Evolutionary conservation across 2,888 invertebrate genomes (phyloP).

Genomic region (Ormia ochracea): DNA sequence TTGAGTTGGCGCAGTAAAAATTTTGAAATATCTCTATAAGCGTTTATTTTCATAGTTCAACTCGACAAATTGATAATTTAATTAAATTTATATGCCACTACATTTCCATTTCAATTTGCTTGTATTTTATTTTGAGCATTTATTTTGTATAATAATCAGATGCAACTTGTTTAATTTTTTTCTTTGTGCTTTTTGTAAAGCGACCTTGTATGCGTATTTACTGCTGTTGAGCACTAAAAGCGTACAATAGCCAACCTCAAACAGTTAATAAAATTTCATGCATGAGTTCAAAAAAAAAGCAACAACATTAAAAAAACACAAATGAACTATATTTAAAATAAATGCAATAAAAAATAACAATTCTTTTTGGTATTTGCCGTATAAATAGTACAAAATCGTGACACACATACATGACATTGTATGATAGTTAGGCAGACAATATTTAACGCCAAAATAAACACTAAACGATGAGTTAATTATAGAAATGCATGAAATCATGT

Average conservation of each 20-base stretch:
- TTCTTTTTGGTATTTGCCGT: not conserved
- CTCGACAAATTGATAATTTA: conserved; percentile 34
- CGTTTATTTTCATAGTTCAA: too few relatives aligned
- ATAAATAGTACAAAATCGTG: conserved; percentile 33
- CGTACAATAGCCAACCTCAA: conserved; percentile 25
- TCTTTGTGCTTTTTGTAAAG: not conserved
- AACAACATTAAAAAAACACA: conserved; percentile 8
- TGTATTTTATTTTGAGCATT: not conserved
- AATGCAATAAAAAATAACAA: conserved; percentile 10
- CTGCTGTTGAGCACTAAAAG: not conserved
- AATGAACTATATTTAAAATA: conserved; percentile 39
- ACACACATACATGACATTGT: conserved; percentile 23
- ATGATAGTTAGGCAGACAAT: conserved; percentile 18
- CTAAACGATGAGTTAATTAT: conserved; percentile 4
- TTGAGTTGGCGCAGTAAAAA: too few relatives aligned
- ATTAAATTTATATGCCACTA: conserved; percentile 30
- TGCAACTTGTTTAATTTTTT: conserved; percentile 10
- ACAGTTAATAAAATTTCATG: conserved; percentile 48
- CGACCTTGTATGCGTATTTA: conserved; percentile 56
- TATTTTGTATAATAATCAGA: conserved; percentile 20
- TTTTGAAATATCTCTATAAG: too few relatives aligned
- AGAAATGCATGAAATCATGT: not conserved
- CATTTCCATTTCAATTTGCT: conserved; percentile 31
- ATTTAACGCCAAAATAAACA: conserved; percentile 32
- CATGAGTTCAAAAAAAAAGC: conserved; percentile 51